Conservation (phyloP, 2,888 invertebrate species). For the Syritta pipiens region DNA sequence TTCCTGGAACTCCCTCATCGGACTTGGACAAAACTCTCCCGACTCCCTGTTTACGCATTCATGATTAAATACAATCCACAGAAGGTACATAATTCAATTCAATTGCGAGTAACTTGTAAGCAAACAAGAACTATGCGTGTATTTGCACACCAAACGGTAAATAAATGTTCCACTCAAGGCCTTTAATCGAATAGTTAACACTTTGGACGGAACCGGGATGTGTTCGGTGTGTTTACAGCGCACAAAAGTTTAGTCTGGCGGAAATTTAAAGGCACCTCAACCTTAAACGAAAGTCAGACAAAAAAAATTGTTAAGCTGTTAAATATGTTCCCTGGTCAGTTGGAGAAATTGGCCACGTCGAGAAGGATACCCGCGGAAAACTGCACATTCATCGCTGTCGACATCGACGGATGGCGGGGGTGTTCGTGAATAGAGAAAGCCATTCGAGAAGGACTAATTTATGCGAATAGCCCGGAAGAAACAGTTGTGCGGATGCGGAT, state of each 20-base stretch:
- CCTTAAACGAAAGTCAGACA: too few relatives aligned
- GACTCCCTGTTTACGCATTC: background rate
- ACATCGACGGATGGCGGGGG: too few relatives aligned
- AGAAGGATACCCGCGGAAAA: background rate
- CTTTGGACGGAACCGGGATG: background rate
- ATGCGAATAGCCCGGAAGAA: too few relatives aligned
- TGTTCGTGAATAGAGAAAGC: too few relatives aligned
- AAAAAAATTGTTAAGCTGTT: conserved; percentile 7
- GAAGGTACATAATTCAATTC: background rate
- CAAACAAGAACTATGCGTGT: background rate
- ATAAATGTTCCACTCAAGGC: too few relatives aligned
- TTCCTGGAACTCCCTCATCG: too few relatives aligned
- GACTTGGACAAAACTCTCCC: too few relatives aligned
- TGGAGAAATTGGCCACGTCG: background rate
- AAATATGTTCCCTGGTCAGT: conserved; percentile 9
- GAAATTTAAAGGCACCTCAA: background rate
- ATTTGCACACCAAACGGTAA: background rate
- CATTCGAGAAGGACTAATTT: too few relatives aligned
- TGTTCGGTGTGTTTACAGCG: background rate
- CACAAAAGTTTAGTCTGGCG: background rate
- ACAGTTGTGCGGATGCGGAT: too few relatives aligned
- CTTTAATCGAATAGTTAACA: background rate
- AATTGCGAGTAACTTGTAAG: too few relatives aligned
- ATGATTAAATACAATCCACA: background rate
- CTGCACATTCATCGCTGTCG: background rate